Conservation (phyloP, 2,888 invertebrate genomes). For the Osedax fenrisi region DNA sequence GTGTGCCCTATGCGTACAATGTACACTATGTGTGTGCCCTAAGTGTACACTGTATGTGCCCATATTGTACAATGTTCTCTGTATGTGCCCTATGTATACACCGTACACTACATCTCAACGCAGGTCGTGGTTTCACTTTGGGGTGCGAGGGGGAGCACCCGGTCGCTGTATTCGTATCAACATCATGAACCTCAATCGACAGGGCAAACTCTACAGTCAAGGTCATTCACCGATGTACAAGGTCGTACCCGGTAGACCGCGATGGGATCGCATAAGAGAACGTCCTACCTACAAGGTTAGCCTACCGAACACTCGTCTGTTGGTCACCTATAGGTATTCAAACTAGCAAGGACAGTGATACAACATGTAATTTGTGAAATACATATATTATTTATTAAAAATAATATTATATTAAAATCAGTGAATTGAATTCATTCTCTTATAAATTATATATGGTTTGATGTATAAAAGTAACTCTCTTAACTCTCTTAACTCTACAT, state of each 20-base stretch:
- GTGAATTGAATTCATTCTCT: no score
- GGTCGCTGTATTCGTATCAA: conserved; percentile 62
- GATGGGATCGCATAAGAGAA: conserved; percentile 73
- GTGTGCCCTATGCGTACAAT: not conserved
- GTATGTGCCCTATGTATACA: not conserved
- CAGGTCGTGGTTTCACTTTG: conserved; percentile 83
- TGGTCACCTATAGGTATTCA: no score
- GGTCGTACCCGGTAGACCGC: conserved; percentile 62
- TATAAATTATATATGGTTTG: no score
- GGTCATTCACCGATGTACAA: conserved; percentile 54
- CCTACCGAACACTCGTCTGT: no score
- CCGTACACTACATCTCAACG: not conserved
- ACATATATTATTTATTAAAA: not conserved
- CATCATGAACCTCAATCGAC: conserved; percentile 74
- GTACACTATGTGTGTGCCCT: not conserved
- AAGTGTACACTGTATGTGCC: not conserved
- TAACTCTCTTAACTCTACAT: no score
- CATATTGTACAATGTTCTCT: not conserved
- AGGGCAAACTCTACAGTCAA: conserved; percentile 75
- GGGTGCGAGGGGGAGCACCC: conserved; percentile 57
- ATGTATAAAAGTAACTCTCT: no score
- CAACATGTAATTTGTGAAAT: not conserved
- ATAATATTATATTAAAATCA: not conserved
- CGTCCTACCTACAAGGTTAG: conserved; percentile 65
- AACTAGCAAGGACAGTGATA: no score